Evolutionary conservation across 2,113 vertebrate species (phyloP).

Genomic region (Albula goreensis): DNA sequence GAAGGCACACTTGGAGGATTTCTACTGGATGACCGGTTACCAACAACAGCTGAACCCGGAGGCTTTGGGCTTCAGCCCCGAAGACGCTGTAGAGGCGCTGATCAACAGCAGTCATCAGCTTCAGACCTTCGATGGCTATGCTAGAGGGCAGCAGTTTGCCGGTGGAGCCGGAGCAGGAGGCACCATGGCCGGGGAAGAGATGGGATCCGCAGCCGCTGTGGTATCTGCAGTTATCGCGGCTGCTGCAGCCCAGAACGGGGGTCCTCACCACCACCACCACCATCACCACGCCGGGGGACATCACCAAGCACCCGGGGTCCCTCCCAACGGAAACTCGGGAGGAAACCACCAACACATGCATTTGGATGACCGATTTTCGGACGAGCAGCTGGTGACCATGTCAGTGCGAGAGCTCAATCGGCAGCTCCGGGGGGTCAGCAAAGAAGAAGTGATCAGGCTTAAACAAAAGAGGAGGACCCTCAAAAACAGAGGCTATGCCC

Average conservation of each 20-base stretch:
- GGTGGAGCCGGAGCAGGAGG: slow-evolving; percentile 80
- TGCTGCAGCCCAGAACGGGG: slow-evolving; percentile 76
- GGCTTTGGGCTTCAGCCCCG: slow-evolving; percentile 98
- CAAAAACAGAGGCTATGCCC: slow-evolving; percentile 98
- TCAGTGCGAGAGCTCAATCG: slow-evolving; percentile 97
- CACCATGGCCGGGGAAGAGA: slow-evolving; percentile 85
- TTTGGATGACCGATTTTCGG: slow-evolving; percentile 96
- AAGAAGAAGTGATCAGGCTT: slow-evolving; percentile 97
- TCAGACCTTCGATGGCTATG: slow-evolving; percentile 97
- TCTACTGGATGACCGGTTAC: slow-evolving; percentile 99
- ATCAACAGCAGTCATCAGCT: slow-evolving; percentile 97
- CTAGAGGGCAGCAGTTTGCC: slow-evolving; percentile 89
- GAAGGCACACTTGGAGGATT: slow-evolving; percentile 98
- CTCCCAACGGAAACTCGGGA: slow-evolving; percentile 59
- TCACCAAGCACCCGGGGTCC: slow-evolving; percentile 67
- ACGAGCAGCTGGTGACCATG: slow-evolving; percentile 98
- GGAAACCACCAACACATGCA: slow-evolving; percentile 78
- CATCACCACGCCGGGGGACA: slow-evolving; percentile 73
- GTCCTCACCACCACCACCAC: slow-evolving; percentile 75
- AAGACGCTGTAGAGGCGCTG: slow-evolving; percentile 99
- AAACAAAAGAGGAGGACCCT: slow-evolving; percentile 99
- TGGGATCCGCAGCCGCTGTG: slow-evolving; percentile 87
- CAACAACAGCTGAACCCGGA: slow-evolving; percentile 99
- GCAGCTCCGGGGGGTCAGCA: slow-evolving; percentile 96
- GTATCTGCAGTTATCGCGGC: slow-evolving; percentile 83